phyloP scores from a whole-genome alignment of 2,888 invertebrate genomes.

The Meiosimyza platycephala region DNA sequence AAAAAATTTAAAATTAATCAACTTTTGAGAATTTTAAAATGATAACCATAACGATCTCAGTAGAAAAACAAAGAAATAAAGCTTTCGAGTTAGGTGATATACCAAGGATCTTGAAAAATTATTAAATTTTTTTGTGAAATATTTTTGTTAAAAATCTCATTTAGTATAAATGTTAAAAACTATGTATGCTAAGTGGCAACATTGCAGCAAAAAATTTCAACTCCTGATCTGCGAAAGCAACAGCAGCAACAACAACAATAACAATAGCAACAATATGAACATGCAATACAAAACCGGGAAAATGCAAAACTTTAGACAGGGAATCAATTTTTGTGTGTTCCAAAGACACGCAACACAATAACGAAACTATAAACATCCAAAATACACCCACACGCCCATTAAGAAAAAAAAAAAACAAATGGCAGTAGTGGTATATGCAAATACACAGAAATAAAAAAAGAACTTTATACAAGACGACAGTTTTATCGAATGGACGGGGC shows the following conservation, averaged over 20 bases:
- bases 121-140: too few species aligned
- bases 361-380: constrained; percentile 31
- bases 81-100: too few species aligned
- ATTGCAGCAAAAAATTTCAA: background rate
- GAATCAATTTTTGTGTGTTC: constrained; percentile 59
- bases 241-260: background rate
- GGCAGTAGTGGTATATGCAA: background rate
- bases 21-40: too few species aligned
- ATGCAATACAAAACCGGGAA: constrained; percentile 25
- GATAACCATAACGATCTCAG: too few species aligned
- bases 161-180: too few species aligned
- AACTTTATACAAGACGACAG: background rate
- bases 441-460: background rate
- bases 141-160: too few species aligned
- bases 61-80: too few species aligned
- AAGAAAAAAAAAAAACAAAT: constrained; percentile 11
- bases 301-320: constrained; percentile 59
- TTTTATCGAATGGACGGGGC: background rate
- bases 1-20: too few species aligned
- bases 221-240: background rate
- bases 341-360: constrained; percentile 57
- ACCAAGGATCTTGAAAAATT: too few species aligned
- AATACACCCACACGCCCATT: constrained; percentile 8
- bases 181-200: background rate
- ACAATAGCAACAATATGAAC: constrained; percentile 10